Evolutionary conservation across 2,797 vertebrate genomes (phyloP).

Genomic region (Acrocephalus scirpaceus): DNA sequence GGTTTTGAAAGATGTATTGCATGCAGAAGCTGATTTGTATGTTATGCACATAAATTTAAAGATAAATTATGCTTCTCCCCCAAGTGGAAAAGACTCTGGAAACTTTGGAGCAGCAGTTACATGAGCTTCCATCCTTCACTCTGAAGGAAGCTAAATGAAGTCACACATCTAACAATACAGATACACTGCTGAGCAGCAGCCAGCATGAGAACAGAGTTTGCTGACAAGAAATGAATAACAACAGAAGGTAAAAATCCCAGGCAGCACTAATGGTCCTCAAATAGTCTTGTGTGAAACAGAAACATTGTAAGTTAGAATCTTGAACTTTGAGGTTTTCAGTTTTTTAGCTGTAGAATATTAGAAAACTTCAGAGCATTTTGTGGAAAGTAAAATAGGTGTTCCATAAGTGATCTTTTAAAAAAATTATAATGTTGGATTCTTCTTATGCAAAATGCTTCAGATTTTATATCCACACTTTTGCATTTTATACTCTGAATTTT

Average conservation of each 20-base stretch:
- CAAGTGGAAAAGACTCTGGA: not conserved
- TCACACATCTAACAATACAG: not conserved
- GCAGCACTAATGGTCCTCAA: not conserved
- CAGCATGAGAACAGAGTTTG: not conserved
- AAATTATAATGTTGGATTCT: not conserved
- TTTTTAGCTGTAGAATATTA: not conserved
- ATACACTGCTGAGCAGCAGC: not conserved
- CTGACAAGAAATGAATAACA: not conserved
- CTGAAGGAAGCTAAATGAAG: not conserved
- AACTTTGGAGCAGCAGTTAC: not conserved
- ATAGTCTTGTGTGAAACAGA: not conserved
- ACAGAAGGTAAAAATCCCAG: not conserved
- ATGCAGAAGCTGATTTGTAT: not conserved
- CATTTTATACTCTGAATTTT: not conserved
- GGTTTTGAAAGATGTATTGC: not conserved
- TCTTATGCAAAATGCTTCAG: not conserved
- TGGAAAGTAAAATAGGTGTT: not conserved
- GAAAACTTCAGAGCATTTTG: not conserved
- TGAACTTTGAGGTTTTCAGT: not conserved
- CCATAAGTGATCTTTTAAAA: not conserved
- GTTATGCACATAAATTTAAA: not conserved
- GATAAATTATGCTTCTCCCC: not conserved
- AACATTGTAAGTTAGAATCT: not conserved
- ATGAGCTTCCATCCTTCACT: not conserved
- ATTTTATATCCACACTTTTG: not conserved